Conservation (phyloP, 2,888 invertebrate genomes). For the Mechanitis messenoides region DNA sequence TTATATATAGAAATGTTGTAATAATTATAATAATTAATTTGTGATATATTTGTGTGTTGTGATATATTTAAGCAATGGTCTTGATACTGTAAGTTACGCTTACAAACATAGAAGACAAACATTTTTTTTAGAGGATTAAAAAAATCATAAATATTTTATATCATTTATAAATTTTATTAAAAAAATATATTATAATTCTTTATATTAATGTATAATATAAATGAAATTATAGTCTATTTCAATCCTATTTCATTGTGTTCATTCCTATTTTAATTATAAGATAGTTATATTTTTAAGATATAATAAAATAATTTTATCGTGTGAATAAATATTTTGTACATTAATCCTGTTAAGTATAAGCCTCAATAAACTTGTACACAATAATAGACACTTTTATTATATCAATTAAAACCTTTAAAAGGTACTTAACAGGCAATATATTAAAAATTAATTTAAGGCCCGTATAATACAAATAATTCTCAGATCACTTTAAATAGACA, state of each 20-base stretch:
- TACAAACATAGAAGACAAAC: slow-evolving; percentile 15
- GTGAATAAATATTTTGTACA: no score
- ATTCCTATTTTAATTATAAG: slow-evolving; percentile 19
- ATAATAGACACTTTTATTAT: no score
- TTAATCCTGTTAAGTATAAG: no score
- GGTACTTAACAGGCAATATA: no score
- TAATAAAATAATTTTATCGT: background rate
- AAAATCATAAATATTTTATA: no score
- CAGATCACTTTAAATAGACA: no score
- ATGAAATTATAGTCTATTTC: slow-evolving; percentile 6
- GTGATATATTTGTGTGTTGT: slow-evolving; percentile 64
- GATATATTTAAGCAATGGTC: slow-evolving; percentile 37
- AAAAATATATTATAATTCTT: slow-evolving; percentile 13
- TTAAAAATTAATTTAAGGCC: no score
- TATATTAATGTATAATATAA: slow-evolving; percentile 20
- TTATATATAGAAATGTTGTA: slow-evolving; percentile 6
- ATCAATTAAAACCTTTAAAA: no score
- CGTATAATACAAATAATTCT: no score
- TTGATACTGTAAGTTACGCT: slow-evolving; percentile 23
- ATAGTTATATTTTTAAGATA: background rate
- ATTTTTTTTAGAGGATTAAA: slow-evolving; percentile 7
- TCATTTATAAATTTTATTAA: background rate
- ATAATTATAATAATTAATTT: slow-evolving; percentile 28
- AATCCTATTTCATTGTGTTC: slow-evolving; percentile 11
- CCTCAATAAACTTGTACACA: no score